These are phyloP conservation scores for Brachyopa scutellaris DNA, from an alignment of 2,888 invertebrate genomes.

Conservation along the genomic window DNA sequence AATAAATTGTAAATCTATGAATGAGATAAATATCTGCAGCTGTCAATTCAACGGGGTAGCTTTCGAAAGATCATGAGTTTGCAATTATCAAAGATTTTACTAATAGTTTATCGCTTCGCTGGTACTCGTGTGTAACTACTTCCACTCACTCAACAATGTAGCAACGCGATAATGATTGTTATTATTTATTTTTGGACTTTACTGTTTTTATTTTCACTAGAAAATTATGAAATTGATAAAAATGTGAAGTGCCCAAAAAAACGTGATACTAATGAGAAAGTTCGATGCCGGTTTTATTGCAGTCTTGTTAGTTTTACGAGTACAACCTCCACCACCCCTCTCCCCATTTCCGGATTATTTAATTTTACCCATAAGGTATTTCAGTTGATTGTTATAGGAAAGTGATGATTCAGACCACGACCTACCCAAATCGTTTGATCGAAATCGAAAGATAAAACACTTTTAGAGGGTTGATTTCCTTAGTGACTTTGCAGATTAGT, in stretches of 20 bases:
- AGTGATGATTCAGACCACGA: neutral
- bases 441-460: neutral
- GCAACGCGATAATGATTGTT: conserved; percentile 36
- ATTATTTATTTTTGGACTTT: neutral
- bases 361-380: neutral
- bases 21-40: conserved; percentile 64
- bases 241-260: neutral
- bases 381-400: too few species aligned
- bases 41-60: conserved; percentile 57
- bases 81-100: conserved; percentile 54
- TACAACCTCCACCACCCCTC: too few species aligned
- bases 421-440: neutral
- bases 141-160: conserved; percentile 30
- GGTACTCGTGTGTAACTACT: conserved; percentile 21
- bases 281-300: conserved; percentile 3
- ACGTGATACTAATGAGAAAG: conserved; percentile 26
- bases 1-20: conserved; percentile 37
- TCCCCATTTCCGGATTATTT: neutral
- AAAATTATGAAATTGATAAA: conserved; percentile 56
- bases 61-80: conserved; percentile 14
- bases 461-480: neutral
- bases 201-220: neutral
- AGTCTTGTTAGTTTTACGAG: conserved; percentile 3
- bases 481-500: neutral
- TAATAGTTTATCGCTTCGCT: conserved; percentile 51